A percentile compares a stretch with the other conserved stretches of the same genome.
These are phyloP conservation scores for Tribolium madens DNA, from an alignment of 1,140 invertebrate genomes.

Conservation along the genomic window DNA sequence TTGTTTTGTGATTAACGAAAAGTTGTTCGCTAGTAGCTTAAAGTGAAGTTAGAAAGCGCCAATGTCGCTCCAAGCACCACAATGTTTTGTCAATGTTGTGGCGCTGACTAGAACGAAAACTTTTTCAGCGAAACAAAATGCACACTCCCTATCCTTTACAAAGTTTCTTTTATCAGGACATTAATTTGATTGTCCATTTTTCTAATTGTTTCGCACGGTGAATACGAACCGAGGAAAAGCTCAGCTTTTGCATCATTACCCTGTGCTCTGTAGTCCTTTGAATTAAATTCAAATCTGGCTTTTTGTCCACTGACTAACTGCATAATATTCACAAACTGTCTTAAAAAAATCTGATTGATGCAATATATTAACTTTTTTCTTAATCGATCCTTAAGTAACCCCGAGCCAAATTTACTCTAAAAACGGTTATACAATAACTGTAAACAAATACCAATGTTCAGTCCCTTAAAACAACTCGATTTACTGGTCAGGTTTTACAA, in stretches of 20 bases:
- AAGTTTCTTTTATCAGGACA: not conserved
- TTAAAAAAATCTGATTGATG: too few relatives aligned
- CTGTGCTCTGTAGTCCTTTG: not conserved
- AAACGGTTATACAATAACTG: not conserved
- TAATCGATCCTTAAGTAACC: too few relatives aligned
- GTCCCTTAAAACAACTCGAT: not conserved
- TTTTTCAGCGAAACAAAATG: not conserved
- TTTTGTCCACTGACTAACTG: not conserved
- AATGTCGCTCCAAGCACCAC: constrained; percentile 1
- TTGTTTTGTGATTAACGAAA: constrained; percentile 6
- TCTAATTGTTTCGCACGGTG: not conserved
- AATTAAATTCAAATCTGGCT: not conserved
- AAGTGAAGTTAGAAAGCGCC: constrained; percentile 18
- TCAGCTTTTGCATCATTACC: not conserved
- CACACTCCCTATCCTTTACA: not conserved
- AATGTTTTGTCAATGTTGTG: constrained; percentile 19
- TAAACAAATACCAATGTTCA: not conserved
- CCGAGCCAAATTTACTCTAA: too few relatives aligned
- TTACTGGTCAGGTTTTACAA: not conserved
- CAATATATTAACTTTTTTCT: too few relatives aligned
- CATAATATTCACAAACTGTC: too few relatives aligned
- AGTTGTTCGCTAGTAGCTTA: constrained; percentile 2
- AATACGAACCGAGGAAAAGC: not conserved
- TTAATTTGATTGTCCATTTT: not conserved
- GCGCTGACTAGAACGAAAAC: not conserved